Base-by-base conservation (phyloP, 2,797 vertebrate genomes). In the Phoebastria nigripes region DNA sequence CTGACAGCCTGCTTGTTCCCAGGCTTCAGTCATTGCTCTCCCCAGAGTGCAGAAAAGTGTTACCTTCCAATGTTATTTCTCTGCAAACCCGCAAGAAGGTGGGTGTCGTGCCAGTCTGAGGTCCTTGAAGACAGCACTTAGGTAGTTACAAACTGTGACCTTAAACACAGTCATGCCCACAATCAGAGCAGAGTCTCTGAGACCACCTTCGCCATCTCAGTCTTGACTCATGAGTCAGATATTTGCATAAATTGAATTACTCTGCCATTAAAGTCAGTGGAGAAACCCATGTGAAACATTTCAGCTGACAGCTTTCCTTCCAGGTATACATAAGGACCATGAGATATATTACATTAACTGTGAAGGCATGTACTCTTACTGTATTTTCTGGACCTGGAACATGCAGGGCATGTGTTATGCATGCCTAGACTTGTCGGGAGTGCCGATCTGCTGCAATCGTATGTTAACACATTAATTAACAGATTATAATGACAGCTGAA, bases 381-480 rank as follows among this genome's bases (percentile, higher is more conserved):
- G 3, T 63, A 21, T 94, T 79, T 73, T 84, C 84, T 93, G 37
- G 55, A 47, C 15, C 44, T 5, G 2, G 69, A 83, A 59, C 59
- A 72, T 44, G 29, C 77, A 54, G 39, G 59, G 29, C 37, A 52
- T 63, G 28, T 70, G 65, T 81, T 83, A 33, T 20, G 29, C 72
- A 33, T 59, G 95, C 77, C 56, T 90, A 87, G 49, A 55, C 77
- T 90, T 94, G 88, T 59, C 8, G 5, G 51, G 54, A 80, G 56
- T 14, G 33, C 78, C 44, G 24, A 63, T 77, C 74, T 95, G 87
- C 76, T 87, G 31, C 79, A 84, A 35, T 82, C 12, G 0, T 63
- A 70, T 59, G 47, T 86, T 83, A 94, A 55, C 66, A 22, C 63
- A 49, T 93, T 97, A 95, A 96, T 96, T 94, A 96, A 94, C 96